Base-by-base conservation (phyloP, 2,888 invertebrate species). In the Gortyna flavago region DNA sequence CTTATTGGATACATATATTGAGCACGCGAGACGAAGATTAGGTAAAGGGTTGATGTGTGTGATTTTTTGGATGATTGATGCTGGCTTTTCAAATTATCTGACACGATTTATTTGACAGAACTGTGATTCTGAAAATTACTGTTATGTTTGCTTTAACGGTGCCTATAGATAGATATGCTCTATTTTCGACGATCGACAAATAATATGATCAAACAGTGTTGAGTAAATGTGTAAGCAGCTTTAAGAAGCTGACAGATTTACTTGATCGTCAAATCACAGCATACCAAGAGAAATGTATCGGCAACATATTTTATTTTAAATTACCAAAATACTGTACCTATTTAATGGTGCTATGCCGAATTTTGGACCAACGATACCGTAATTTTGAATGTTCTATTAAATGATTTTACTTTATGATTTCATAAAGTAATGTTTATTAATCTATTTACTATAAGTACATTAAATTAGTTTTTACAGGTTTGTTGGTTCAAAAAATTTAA, bases 1-100 rank as follows among this genome's bases (percentile, higher is more conserved):
- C 66, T 85, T 80, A 75, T 80, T 61, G 65, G 73, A 79, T 79
- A 76, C 72, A 80, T 77, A 85, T 79, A 82, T 79, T 80, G 67
- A 77, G 72, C 67, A 66, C 76, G 69, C 44, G 65, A 70, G 29
- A 62, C 35, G 57, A 29, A 75, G 79, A 83, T 83, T 83, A 62
- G 54, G 51, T 59, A 80, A 84, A 80, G 80, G 80, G 61, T 74
- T 21, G 62, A 61, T 9, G 9, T 29, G 21, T 29, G 66, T 51
- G 61, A 70, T 57, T 78, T 72, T 64, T 44, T 51, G 35, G 75
- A 54, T 69, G 64, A 29, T 54, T 65, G 68, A 44, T 51, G 59
- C n/a, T 21, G 64, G 32, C 32, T 44, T 35, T 48, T 68, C 32
- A 38, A 61, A 48, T 51, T 51, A 16, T 57, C 25, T 21, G 41